Evolutionary conservation across 2,888 invertebrate genomes (phyloP), one percentile per base, ranked within the genome.

Genomic region (Sipha maydis): DNA sequence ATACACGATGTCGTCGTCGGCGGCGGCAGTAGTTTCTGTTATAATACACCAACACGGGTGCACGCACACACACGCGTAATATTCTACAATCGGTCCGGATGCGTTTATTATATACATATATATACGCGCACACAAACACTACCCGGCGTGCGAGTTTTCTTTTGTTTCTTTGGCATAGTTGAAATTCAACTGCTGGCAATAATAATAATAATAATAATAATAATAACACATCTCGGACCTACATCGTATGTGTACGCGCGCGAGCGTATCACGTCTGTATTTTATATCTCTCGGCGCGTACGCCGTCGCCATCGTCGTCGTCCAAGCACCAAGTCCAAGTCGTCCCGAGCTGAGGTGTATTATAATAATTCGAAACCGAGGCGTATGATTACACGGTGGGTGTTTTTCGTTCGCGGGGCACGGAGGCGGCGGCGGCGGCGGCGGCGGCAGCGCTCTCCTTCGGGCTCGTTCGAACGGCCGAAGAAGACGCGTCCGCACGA

Each of bases 381-480:
- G 77, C 85, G 78, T 85, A 79, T 78, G 85, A 85, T 85, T 85
- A 67, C 85, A 11, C 85, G 85, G 85, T 85, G 85, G 85, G 85
- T 85, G 85, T 85, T 79, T 85, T 85, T 41, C 76, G 76, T 83
- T 83, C 54, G 83, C 25, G 41, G 31, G 71, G 56, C 38, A 83
- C 48, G 41, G 31, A 31, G n/a, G n/a, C n/a, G n/a, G n/a, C n/a
- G n/a, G n/a, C n/a, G n/a, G n/a, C n/a, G n/a, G n/a, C n/a, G 75
- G 17, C 73, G 73, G 54, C 56, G 38, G 83, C 41, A 41, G 67
- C 75, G 77, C 56, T 85, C 71, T 83, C 71, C 83, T 83, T n/a
- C 71, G 83, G 83, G 85, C 85, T 67, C 41, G 67, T 41, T n/a
- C n/a, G n/a, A n/a, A n/a, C n/a, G n/a, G n/a, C n/a, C n/a, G n/a